Evolutionary conservation across 1,140 invertebrate genomes (phyloP).

Genomic region (Hesperophylax magnus): DNA sequence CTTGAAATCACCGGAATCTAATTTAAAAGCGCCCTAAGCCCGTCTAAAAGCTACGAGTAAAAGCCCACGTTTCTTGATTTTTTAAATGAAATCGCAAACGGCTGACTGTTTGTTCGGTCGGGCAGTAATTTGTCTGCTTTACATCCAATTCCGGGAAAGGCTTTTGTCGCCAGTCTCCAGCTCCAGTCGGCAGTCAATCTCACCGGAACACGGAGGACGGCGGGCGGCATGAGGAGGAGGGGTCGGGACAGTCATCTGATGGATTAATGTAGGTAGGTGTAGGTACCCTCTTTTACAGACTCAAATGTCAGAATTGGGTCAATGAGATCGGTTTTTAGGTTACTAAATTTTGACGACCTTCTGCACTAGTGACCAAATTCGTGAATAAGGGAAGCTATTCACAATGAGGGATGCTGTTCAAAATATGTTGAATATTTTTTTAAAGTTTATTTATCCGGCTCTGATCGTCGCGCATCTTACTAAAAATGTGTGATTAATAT

Average conservation of each 20-base stretch:
- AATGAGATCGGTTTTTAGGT: neutral
- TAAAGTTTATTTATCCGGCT: too few species aligned
- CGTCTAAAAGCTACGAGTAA: too few species aligned
- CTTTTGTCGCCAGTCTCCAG: slow-evolving; percentile 11
- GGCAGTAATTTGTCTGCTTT: slow-evolving; percentile 9
- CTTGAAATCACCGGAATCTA: too few species aligned
- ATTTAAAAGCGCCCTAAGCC: neutral
- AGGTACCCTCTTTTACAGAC: neutral
- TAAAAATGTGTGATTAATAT: too few species aligned
- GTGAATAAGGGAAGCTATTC: too few species aligned
- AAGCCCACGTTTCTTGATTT: neutral
- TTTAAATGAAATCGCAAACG: slow-evolving; percentile 26
- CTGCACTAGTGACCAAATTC: too few species aligned
- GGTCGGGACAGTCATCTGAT: neutral
- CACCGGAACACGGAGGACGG: neutral
- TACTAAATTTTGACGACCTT: too few species aligned
- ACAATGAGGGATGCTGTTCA: too few species aligned
- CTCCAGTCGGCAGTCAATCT: slow-evolving; percentile 8
- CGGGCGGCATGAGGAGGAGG: neutral
- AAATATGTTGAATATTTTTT: too few species aligned
- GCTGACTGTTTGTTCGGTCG: neutral
- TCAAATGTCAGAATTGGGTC: slow-evolving; percentile 17
- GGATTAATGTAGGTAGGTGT: neutral
- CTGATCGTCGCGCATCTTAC: too few species aligned
- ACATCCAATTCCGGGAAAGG: neutral